Percentiles rank a stretch among this genome's conserved stretches.
Conservation (phyloP, 2,797 vertebrate genomes). For the Cottoperca gobio region DNA sequence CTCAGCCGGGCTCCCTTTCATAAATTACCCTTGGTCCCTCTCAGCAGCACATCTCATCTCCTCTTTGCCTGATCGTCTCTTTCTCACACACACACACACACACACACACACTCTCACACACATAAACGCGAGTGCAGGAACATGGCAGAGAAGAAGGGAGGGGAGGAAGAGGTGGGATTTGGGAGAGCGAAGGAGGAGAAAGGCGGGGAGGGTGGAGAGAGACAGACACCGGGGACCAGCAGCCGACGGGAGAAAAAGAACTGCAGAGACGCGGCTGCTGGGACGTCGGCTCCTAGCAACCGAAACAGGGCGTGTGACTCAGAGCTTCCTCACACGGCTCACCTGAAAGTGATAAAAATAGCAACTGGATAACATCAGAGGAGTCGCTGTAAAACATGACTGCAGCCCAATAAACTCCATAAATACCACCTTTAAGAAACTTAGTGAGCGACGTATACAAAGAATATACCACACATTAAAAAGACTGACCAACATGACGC, state of each 20-base stretch:
- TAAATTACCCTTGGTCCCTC: constrained; percentile 48
- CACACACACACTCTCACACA: constrained; percentile 53
- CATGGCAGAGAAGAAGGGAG: constrained; percentile 48
- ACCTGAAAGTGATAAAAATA: constrained; percentile 18
- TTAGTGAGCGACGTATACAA: no score
- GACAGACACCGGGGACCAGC: constrained; percentile 54
- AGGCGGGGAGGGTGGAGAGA: constrained; percentile 63
- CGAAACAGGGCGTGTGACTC: constrained; percentile 52
- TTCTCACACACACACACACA: constrained; percentile 65
- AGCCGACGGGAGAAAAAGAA: constrained; percentile 40
- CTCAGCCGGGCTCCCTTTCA: constrained; percentile 75
- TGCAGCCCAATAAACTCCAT: background rate
- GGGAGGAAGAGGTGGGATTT: constrained; percentile 67
- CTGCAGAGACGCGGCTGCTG: constrained; percentile 61
- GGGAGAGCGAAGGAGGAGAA: constrained; percentile 58
- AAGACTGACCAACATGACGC: no score
- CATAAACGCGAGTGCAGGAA: constrained; percentile 55
- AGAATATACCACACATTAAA: no score
- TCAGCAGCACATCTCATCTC: constrained; percentile 58
- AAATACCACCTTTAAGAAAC: background rate
- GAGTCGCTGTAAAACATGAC: background rate
- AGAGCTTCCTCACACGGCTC: constrained; percentile 24
- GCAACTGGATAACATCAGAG: background rate
- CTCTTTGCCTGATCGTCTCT: constrained; percentile 22
- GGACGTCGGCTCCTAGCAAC: constrained; percentile 62